Base-by-base conservation (phyloP, 2,113 vertebrate genomes). In the Phalacrocorax carbo region DNA sequence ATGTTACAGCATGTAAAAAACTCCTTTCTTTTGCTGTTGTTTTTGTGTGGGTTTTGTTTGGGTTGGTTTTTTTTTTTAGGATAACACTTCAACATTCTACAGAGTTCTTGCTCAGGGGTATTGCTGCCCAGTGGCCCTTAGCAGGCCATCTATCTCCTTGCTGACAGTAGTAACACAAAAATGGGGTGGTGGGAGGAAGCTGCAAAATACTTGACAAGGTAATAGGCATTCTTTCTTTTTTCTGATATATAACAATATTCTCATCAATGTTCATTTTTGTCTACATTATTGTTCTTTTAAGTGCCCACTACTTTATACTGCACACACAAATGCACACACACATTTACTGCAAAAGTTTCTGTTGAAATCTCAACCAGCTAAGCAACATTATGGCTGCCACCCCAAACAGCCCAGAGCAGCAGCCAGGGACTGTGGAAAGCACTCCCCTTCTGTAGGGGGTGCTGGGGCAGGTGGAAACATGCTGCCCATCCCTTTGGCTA, bases 361-460 rank as follows among this genome's bases (percentile, higher is more conserved):
- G 29, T 5, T 79, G 27, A 66, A 55, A 64, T 51, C 40, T 90
- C 44, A 69, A 27, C 15, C 38, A 49, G 32, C 22, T 64, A 32
- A 42, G 65, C 13, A 49, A 40, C 0, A 1, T 30, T 55, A 46
- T 7, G 17, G 20, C 18, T 86, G 36, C 7, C 44, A 51, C 23
- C 4, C 11, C 36, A 70, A 55, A 51, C 4, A 64, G 13, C 21
- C 30, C 52, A 54, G 23, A 62, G 25, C 13, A 58, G 65, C 42
- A 85, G 26, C 5, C 40, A 48, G 9, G 22, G 18, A 51, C 17
- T 20, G 13, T 26, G 27, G 40, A 57, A 70, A 61, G 13, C 40
- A 19, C 4, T 58, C 10, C 14, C 2, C 7, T 64, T 88, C n/a
- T 9, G 1, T 6, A 23, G 3, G 1, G 4, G 4, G 2, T 38